phyloP scores from a whole-genome alignment of 2,888 invertebrate genomes.

The Dilophus febrilis region DNA sequence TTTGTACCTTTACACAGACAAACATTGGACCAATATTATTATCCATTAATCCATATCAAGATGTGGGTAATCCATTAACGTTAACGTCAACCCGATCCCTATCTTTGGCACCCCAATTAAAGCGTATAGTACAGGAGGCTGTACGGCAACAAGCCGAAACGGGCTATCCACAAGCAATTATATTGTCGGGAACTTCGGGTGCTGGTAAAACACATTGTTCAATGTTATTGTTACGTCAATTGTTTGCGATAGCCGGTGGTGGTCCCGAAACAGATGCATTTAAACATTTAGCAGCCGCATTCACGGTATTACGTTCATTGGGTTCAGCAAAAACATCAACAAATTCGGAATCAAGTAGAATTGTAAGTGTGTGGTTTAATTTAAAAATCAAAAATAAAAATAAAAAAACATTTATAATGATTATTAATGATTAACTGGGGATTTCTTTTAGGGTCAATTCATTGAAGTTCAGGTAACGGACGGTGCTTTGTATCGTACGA shows the following conservation, averaged over 20 bases:
- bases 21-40: slow-evolving; percentile 83
- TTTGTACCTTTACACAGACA: slow-evolving; percentile 54
- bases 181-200: slow-evolving; percentile 78
- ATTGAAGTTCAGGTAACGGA: slow-evolving; percentile 93
- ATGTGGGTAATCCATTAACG: slow-evolving; percentile 74
- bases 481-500: slow-evolving; percentile 83
- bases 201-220: slow-evolving; percentile 89
- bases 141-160: slow-evolving; percentile 88
- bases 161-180: slow-evolving; percentile 89
- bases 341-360: slow-evolving; percentile 84
- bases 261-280: slow-evolving; percentile 92
- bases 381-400: slow-evolving; percentile 1
- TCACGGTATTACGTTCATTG: slow-evolving; percentile 81
- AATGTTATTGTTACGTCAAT: slow-evolving; percentile 73
- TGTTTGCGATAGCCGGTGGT: slow-evolving; percentile 88
- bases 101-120: slow-evolving; percentile 61
- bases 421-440: slow-evolving; percentile 3
- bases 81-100: slow-evolving; percentile 61
- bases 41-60: slow-evolving; percentile 77
- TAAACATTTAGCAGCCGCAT: slow-evolving; percentile 87
- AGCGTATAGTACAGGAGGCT: slow-evolving; percentile 79
- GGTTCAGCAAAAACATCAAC: slow-evolving; percentile 80
- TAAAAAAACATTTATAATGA: slow-evolving; percentile 2
- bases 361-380: slow-evolving; percentile 36
- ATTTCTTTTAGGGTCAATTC: slow-evolving; percentile 62